phyloP scores from a whole-genome alignment of 2,113 vertebrate species.

The Burhinus oedicnemus region DNA sequence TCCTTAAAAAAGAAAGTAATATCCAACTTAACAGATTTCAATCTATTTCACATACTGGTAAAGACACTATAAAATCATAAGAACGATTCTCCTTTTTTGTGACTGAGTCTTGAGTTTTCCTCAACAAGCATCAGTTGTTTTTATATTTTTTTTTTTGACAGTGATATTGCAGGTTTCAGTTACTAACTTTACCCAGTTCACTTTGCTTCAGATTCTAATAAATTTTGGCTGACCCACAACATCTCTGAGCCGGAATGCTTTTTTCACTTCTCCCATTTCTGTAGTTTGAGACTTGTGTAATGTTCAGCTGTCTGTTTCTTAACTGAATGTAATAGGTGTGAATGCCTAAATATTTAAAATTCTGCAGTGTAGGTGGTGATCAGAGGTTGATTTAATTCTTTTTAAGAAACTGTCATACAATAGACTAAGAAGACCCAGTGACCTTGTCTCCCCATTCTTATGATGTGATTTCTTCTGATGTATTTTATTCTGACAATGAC shows the following conservation, averaged over 20 bases:
- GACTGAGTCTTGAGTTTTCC: background rate
- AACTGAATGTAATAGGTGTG: background rate
- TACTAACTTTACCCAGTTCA: background rate
- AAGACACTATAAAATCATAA: background rate
- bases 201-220: background rate
- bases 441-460: background rate
- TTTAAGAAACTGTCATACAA: background rate
- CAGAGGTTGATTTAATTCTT: background rate
- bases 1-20: background rate
- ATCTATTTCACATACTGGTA: background rate
- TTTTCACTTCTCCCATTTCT: background rate
- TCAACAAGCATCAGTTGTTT: background rate
- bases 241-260: background rate
- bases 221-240: background rate
- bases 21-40: background rate
- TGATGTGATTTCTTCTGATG: background rate
- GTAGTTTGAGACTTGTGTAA: background rate
- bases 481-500: background rate
- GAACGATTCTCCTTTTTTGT: background rate
- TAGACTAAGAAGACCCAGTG: background rate
- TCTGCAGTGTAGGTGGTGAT: background rate
- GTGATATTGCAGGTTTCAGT: background rate
- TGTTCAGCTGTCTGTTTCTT: background rate
- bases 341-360: background rate
- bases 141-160: background rate